Percentiles rank a stretch among this genome's conserved stretches.
These are phyloP conservation scores for Ichneumoninae sp. DNA, from an alignment of 2,888 invertebrate species.

Conservation along the genomic window DNA sequence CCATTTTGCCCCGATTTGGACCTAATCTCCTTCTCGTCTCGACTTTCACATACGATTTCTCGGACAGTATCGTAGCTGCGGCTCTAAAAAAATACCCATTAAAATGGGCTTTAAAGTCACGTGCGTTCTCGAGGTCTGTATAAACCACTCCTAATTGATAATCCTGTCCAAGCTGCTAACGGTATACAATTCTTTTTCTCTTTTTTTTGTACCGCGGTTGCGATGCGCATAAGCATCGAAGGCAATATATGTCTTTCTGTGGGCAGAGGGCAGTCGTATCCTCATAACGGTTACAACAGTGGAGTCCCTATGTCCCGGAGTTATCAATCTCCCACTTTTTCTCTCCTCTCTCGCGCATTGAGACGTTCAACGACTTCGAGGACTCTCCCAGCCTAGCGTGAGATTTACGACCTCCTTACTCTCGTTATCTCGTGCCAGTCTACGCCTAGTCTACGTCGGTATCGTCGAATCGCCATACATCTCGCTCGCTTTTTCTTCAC, in stretches of 20 bases:
- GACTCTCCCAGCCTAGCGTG: constrained; percentile 40
- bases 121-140: constrained; percentile 8
- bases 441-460: constrained; percentile 39
- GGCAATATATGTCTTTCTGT: constrained; percentile 1
- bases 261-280: constrained; percentile 28
- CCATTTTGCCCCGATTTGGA: background rate
- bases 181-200: constrained; percentile 5
- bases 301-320: constrained; percentile 4
- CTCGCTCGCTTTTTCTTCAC: constrained; percentile 8
- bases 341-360: constrained; percentile 38
- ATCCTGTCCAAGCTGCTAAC: constrained; percentile 34
- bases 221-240: constrained; percentile 20
- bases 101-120: background rate
- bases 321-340: constrained; percentile 15
- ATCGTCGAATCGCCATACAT: constrained; percentile 41
- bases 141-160: constrained; percentile 51
- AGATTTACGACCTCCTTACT: constrained; percentile 56
- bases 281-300: constrained; percentile 44
- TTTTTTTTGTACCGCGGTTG: background rate
- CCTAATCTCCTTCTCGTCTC: background rate
- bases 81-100: background rate
- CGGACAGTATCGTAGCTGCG: background rate
- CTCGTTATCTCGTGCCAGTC: constrained; percentile 52
- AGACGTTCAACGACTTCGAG: constrained; percentile 58
- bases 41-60: constrained; percentile 4